A percentile compares a stretch with the other conserved stretches of the same genome.
phyloP scores from a whole-genome alignment of 2,113 vertebrate genomes.

The Carollia perspicillata region DNA sequence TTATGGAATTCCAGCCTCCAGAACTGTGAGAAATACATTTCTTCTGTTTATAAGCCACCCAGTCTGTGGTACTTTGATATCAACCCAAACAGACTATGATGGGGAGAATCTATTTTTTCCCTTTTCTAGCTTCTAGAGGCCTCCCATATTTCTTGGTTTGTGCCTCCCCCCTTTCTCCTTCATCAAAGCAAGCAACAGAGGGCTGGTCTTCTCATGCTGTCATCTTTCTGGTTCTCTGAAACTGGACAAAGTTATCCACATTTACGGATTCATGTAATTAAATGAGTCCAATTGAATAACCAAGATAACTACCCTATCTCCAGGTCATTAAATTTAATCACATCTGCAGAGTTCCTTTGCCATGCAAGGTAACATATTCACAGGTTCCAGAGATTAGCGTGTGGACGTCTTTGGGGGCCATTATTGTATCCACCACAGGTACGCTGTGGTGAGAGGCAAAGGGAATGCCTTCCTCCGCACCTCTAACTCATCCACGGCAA shows the following conservation, averaged over 20 bases:
- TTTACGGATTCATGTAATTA: not conserved
- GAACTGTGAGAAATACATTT: not conserved
- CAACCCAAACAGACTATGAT: not conserved
- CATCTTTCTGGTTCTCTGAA: not conserved
- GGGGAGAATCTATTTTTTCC: not conserved
- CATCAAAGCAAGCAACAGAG: not conserved
- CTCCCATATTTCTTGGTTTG: not conserved
- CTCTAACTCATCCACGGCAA: not conserved
- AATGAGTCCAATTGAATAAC: not conserved
- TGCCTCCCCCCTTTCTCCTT: not conserved
- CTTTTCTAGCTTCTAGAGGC: not conserved
- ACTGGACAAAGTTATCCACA: not conserved
- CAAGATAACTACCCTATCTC: not conserved
- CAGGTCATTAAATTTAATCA: not conserved
- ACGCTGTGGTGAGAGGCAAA: not conserved
- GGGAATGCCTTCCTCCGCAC: not conserved
- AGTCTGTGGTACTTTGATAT: not conserved
- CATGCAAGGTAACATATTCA: not conserved
- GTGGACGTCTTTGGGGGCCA: not conserved
- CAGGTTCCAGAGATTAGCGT: not conserved
- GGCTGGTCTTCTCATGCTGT: not conserved
- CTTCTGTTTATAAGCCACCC: not conserved
- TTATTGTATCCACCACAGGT: not conserved
- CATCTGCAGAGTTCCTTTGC: not conserved
- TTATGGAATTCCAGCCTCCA: not conserved